Evolutionary conservation across 2,113 vertebrate genomes (phyloP).

Genomic region (Leptosomus discolor): DNA sequence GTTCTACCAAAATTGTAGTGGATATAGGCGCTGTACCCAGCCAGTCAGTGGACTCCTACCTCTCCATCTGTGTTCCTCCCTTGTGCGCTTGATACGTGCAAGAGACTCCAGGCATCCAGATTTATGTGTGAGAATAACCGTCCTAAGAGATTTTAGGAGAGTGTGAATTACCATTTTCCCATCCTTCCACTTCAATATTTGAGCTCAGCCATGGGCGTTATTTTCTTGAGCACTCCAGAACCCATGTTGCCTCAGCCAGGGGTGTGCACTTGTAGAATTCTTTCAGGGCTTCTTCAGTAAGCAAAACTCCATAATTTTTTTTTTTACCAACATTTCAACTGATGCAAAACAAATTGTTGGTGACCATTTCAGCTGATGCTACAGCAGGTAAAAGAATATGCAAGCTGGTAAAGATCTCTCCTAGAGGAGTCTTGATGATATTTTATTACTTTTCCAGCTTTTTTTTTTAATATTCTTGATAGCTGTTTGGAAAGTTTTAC

Average conservation of each 20-base stretch:
- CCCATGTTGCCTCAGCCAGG: neutral
- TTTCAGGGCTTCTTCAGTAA: neutral
- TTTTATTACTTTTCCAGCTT: neutral
- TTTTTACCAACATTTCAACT: neutral
- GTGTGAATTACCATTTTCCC: neutral
- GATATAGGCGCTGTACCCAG: accelerated
- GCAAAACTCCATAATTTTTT: neutral
- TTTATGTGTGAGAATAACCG: neutral
- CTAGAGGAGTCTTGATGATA: neutral
- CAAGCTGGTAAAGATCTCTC: neutral
- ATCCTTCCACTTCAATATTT: neutral
- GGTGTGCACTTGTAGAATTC: neutral
- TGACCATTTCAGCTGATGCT: neutral
- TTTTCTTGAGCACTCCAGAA: neutral
- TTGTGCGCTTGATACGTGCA: neutral
- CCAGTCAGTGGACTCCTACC: neutral
- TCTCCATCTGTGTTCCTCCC: neutral
- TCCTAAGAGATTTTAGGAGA: neutral
- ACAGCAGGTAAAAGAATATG: neutral
- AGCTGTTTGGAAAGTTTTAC: neutral
- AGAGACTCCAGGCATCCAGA: neutral
- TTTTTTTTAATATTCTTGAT: neutral
- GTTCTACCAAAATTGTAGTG: neutral
- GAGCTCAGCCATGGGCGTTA: neutral
- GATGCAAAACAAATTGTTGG: neutral